Conservation (phyloP, 2,113 vertebrate species). For the Tricholaema leucomelas region DNA sequence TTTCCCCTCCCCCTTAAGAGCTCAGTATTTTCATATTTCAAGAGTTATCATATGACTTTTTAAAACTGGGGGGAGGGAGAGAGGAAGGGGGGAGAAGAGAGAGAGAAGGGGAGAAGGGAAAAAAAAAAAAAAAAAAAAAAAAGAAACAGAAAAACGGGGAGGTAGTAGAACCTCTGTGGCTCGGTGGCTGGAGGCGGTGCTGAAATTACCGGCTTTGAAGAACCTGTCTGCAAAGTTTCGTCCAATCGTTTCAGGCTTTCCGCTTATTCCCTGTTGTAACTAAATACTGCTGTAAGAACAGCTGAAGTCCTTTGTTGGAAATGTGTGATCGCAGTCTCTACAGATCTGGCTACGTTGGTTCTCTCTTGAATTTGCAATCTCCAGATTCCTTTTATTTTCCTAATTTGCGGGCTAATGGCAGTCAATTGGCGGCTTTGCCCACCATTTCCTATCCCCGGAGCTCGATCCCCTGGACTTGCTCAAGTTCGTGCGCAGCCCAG, state of each 20-base stretch:
- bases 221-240: constrained; percentile 81
- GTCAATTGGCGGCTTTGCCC: constrained; percentile 87
- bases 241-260: constrained; percentile 79
- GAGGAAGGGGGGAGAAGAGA: too few species aligned
- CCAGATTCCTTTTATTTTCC: constrained; percentile 92
- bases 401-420: constrained; percentile 89
- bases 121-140: too few species aligned
- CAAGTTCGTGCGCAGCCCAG: constrained; percentile 83
- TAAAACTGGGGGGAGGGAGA: neutral
- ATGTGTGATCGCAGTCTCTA: constrained; percentile 96
- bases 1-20: constrained; percentile 23
- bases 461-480: constrained; percentile 89
- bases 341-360: constrained; percentile 92
- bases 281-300: constrained; percentile 85
- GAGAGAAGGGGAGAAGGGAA: too few species aligned
- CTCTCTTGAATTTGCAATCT: constrained; percentile 88
- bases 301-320: constrained; percentile 87
- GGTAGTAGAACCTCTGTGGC: neutral
- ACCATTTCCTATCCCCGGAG: constrained; percentile 87
- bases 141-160: neutral
- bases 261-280: constrained; percentile 89
- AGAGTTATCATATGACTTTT: constrained; percentile 71
- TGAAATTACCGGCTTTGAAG: constrained; percentile 80
- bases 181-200: constrained; percentile 76
- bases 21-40: constrained; percentile 58